A percentile compares a stretch with the other conserved stretches of the same genome.
Evolutionary conservation across 92 coral and sea anemone species (phyloP).

Genomic region (Phymanthus crucifer): DNA sequence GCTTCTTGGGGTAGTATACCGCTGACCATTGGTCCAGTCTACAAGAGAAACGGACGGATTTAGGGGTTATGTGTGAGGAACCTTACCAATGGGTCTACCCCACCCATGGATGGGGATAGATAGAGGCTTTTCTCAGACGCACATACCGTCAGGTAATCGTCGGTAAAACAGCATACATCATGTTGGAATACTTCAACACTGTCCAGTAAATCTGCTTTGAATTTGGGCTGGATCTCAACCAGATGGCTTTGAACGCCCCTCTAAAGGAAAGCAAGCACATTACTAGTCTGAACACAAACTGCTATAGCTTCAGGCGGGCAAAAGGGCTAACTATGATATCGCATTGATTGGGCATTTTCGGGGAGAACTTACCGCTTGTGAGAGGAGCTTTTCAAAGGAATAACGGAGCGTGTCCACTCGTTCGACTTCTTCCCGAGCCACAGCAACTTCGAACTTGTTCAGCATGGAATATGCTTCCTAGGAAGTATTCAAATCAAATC

Average conservation of each 20-base stretch:
- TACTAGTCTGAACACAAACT: too few relatives aligned
- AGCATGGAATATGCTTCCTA: conserved; percentile 90
- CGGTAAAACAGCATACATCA: conserved; percentile 49
- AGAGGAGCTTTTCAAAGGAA: conserved; percentile 79
- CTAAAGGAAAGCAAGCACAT: conserved; percentile 37
- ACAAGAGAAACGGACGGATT: too few relatives aligned
- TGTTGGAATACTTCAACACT: conserved; percentile 72
- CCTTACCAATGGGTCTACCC: too few relatives aligned
- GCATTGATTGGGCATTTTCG: not conserved
- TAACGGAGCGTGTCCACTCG: conserved; percentile 86
- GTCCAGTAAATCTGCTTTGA: conserved; percentile 79
- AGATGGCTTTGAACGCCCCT: conserved; percentile 71
- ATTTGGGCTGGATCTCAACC: conserved; percentile 85
- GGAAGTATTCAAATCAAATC: not conserved
- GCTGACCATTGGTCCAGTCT: conserved; percentile 82
- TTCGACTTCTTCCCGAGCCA: conserved; percentile 85
- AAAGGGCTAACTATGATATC: too few relatives aligned
- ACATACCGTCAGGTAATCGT: conserved; percentile 63
- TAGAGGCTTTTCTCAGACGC: not conserved
- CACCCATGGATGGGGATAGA: too few relatives aligned
- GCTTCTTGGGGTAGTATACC: conserved; percentile 89
- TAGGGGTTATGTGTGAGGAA: too few relatives aligned
- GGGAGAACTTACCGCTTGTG: conserved; percentile 74
- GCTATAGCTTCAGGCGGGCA: too few relatives aligned
- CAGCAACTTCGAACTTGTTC: conserved; percentile 82